Percentiles rank a stretch among this genome's conserved stretches.
These are phyloP conservation scores for Mactra quadrangularis DNA, from an alignment of 1,140 invertebrate species.

Conservation along the genomic window DNA sequence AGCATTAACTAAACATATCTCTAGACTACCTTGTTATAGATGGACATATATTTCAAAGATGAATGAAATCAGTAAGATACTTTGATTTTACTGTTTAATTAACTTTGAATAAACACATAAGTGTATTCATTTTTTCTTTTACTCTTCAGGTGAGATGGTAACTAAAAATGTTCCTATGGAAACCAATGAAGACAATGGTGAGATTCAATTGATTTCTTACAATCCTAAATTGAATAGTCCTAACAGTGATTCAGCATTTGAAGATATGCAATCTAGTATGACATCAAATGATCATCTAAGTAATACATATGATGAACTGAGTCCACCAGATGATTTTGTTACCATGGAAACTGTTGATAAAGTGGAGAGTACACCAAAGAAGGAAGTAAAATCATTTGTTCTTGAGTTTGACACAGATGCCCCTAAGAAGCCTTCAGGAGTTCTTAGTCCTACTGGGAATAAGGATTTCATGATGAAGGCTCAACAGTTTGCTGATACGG, in stretches of 20 bases:
- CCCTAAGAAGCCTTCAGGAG: neutral
- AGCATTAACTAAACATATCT: too few relatives aligned
- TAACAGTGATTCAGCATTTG: constrained; percentile 57
- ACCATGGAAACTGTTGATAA: constrained; percentile 12
- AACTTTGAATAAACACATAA: too few relatives aligned
- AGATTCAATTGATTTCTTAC: constrained; percentile 62
- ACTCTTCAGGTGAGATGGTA: constrained; percentile 6
- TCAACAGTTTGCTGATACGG: constrained; percentile 71
- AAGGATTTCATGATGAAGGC: constrained; percentile 69
- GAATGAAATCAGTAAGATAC: too few relatives aligned
- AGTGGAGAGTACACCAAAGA: constrained; percentile 8
- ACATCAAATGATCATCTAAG: constrained; percentile 60
- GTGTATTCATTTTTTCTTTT: too few relatives aligned
- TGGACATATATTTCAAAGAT: too few relatives aligned
- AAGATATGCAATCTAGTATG: constrained; percentile 61
- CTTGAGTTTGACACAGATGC: constrained; percentile 27
- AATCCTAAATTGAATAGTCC: constrained; percentile 51
- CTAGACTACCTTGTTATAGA: too few relatives aligned
- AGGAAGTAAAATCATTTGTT: constrained; percentile 41
- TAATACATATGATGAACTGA: constrained; percentile 54
- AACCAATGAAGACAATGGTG: constrained; percentile 44
- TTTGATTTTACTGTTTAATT: too few relatives aligned
- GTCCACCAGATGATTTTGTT: constrained; percentile 18
- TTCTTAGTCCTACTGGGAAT: constrained; percentile 33
- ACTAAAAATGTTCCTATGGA: constrained; percentile 35